These are phyloP conservation scores for Mormyrops boulengeri DNA, from an alignment of 2,797 vertebrate species.

Conservation along the genomic window DNA sequence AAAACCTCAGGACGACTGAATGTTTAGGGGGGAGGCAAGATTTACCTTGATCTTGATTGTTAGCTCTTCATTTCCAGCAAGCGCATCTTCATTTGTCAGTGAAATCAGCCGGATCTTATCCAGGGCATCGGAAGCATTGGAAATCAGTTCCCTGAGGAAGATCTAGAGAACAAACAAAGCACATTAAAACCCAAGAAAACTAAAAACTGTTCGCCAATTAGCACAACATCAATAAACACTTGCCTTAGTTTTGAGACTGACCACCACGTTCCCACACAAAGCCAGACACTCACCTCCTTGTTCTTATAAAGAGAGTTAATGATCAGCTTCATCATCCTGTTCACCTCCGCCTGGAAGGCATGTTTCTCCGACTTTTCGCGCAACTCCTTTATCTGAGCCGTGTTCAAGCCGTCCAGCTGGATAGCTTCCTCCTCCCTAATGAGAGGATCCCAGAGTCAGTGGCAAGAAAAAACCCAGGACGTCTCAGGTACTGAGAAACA, in stretches of 20 bases:
- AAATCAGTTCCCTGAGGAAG: conserved; percentile 95
- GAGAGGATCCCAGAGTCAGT: not conserved
- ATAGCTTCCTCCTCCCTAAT: conserved; percentile 93
- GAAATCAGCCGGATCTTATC: conserved; percentile 95
- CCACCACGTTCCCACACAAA: not conserved
- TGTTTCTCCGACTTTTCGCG: conserved; percentile 95
- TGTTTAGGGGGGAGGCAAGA: not conserved
- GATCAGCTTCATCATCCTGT: conserved; percentile 99
- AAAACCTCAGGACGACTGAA: not conserved
- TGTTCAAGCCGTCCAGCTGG: conserved; percentile 92
- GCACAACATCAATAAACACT: not conserved
- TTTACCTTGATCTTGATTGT: conserved; percentile 94
- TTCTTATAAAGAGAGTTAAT: conserved; percentile 98
- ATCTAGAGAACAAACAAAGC: conserved; percentile 65
- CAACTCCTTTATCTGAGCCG: conserved; percentile 93
- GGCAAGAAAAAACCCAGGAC: not conserved
- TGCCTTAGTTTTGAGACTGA: not conserved
- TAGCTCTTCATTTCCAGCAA: conserved; percentile 85
- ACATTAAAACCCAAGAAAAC: not conserved
- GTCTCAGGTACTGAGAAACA: not conserved
- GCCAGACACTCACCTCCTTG: conserved; percentile 77
- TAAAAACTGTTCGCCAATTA: not conserved
- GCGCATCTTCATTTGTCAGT: conserved; percentile 79
- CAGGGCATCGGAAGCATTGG: conserved; percentile 94
- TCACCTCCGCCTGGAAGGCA: conserved; percentile 94